phyloP scores from a whole-genome alignment of 2,888 invertebrate genomes.

The Steromphala cineraria region DNA sequence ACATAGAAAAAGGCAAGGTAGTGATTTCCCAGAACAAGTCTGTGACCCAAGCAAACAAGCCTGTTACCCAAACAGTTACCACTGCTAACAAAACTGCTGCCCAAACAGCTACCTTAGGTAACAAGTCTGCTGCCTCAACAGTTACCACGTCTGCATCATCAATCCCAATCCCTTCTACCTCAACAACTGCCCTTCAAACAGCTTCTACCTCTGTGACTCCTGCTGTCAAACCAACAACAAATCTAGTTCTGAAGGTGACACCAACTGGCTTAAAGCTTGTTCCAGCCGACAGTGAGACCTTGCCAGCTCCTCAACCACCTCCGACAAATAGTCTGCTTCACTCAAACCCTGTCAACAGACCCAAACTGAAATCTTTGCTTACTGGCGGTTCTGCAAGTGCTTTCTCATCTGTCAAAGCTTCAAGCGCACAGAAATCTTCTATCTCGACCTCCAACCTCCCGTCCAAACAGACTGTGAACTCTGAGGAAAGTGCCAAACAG shows the following conservation, averaged over 20 bases:
- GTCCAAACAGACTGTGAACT: neutral
- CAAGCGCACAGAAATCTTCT: neutral
- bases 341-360: neutral
- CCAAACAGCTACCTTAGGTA: neutral
- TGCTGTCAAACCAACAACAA: neutral
- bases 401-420: neutral
- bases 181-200: neutral
- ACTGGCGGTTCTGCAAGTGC: neutral
- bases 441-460: neutral
- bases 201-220: too few relatives aligned
- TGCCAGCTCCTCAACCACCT: neutral
- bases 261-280: constrained; percentile 3
- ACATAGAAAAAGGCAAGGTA: too few relatives aligned
- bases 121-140: neutral
- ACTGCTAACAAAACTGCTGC: neutral
- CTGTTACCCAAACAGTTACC: neutral
- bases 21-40: neutral
- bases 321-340: neutral
- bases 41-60: neutral
- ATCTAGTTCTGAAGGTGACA: constrained; percentile 6
- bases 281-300: neutral
- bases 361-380: neutral
- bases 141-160: too few relatives aligned
- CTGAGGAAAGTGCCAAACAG: neutral
- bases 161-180: too few relatives aligned